Conservation (phyloP, 2,888 invertebrate genomes). For the Acleris cristana region DNA sequence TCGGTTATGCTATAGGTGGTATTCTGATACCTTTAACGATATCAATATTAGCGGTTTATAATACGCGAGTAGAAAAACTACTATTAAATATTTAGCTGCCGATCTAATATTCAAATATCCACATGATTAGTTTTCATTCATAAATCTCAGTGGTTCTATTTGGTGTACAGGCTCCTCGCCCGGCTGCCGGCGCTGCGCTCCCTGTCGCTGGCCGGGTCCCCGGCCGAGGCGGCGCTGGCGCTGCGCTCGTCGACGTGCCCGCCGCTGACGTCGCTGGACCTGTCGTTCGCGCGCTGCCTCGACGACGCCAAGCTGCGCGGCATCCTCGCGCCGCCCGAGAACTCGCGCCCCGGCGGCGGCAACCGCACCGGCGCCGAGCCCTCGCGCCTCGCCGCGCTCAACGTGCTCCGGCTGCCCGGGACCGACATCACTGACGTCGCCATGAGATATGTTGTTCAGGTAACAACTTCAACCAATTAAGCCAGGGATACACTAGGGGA, state of each 20-base stretch:
- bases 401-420: slow-evolving; percentile 90
- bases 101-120: no score
- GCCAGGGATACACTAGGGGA: no score
- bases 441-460: slow-evolving; percentile 82
- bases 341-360: slow-evolving; percentile 88
- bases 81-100: no score
- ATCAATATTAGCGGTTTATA: no score
- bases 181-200: slow-evolving; percentile 92
- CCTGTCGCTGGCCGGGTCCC: slow-evolving; percentile 90
- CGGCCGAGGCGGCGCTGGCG: slow-evolving; percentile 90
- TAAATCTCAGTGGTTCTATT: no score
- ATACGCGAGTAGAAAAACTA: no score
- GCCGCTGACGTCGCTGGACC: slow-evolving; percentile 89
- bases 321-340: slow-evolving; percentile 93
- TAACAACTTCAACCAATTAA: slow-evolving; percentile 38
- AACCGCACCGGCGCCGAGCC: slow-evolving; percentile 72
- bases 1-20: no score
- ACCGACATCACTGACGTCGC: slow-evolving; percentile 96
- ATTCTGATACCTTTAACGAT: no score
- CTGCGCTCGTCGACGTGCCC: slow-evolving; percentile 92
- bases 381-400: slow-evolving; percentile 87
- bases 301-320: slow-evolving; percentile 93
- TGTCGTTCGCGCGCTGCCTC: slow-evolving; percentile 93
- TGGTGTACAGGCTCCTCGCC: slow-evolving; percentile 85
- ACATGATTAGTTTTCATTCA: no score